Evolutionary conservation across 2,797 vertebrate genomes (phyloP), one percentile per base, ranked within the genome.

Genomic region (Gobio occitaniae): DNA sequence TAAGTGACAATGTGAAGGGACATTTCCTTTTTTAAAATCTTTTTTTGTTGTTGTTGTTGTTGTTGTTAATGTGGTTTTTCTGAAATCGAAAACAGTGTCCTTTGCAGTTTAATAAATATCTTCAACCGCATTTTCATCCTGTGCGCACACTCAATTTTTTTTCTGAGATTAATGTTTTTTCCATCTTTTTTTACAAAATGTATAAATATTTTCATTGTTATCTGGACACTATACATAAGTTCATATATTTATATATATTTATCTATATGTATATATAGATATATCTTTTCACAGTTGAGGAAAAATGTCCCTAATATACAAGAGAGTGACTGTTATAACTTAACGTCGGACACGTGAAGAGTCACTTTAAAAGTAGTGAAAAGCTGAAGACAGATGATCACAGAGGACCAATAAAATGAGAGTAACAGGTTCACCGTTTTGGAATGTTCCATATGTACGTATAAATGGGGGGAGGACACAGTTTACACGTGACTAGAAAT

Each of bases 401-500:
- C 96, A 94, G 96, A 97, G 96, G 96, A 95, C 92, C 92, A 94
- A 91, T 87, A 92, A 65, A 94, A 93, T 90, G 91, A 93, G 90
- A 88, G 77, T 89, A 86, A 93, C 91, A 92, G 93, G 94, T 92
- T 94, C 95, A 95, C 96, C 92, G 94, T 93, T 94, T 93, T 96
- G 97, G 94, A 97, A 97, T 97, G 97, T 95, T 93, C 87, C 89
- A 94, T 94, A 93, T 93, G 96, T 94, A 94, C 96, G 94, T 92
- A 94, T 96, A 97, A 95, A 96, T 98, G 95, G 96, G 97, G 95
- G 96, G 94, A 96, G 96, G 95, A 97, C 96, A 96, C 94, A 93
- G 95, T 94, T 96, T 96, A 97, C 97, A 99, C 97, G 94, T 96
- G 95, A 95, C 93, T 96, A 96, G 96, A 95, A 96, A 98, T 96